Base-by-base conservation (phyloP, 2,797 vertebrate species). In the Atherinosoma microstoma region DNA sequence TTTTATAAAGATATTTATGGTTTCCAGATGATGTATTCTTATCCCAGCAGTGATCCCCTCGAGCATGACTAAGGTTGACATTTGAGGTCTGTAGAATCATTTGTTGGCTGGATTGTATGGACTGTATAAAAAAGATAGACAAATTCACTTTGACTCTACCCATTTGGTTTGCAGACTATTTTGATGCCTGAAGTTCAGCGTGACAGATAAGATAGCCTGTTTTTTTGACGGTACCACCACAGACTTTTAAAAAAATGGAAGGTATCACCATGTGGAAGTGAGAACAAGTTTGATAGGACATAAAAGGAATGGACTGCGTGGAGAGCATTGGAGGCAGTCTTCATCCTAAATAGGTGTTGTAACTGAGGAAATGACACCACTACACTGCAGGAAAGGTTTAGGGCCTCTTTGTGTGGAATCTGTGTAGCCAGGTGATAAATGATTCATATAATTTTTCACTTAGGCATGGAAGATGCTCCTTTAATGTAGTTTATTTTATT, bases 1-100 rank as follows among this genome's bases (percentile, higher is more conserved):
- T 16, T 27, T n/a, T 15, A 45, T 30, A 67, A 42, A 42, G n/a
- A 53, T 53, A 64, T 51, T 64, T 32, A 53, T 53, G 47, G 45
- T 27, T 65, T 54, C 49, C 64, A 54, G 64, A 65, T 24, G 22
- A 54, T 8, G n/a, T 53, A 27, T 36, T 53, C 34, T 35, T 36
- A 38, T 18, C 22, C 32, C 49, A 38, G 32, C 9, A 18, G 35
- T 54, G 35, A 65, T 54, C 1, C 18, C 49, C 34, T 36, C 35
- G 22, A 65, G 6, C 32, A 54, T 9, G 35, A 24, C 20, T 53
- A 12, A 35, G 22, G 34, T 54, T 53, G 64, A 65, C 64, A 53
- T 54, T 36, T 22, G 30, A 64, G 32, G 20, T 51, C n/a, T 54
- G 63, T 35, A 7, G n/a, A 30, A 51, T 34, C n/a, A 64, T 64